Base-by-base conservation (phyloP, 2,797 vertebrate species). In the Enteromius treurensis region DNA sequence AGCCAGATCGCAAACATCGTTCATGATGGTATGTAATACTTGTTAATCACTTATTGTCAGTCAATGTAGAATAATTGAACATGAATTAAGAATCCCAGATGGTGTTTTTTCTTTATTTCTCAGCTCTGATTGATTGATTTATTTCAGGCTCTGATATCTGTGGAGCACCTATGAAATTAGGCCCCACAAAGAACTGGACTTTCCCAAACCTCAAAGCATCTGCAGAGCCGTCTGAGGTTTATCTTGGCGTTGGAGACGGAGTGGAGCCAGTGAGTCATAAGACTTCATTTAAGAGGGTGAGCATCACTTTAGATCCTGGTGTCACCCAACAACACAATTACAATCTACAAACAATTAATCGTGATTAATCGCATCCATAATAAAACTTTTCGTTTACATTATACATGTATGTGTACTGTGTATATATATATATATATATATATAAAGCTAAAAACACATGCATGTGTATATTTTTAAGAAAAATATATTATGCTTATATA, bases 191-290 rank as follows among this genome's bases (percentile, higher is more conserved):
- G 92, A 97, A 97, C 79, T 99, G 97, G 97, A 98, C 97, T 68
- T 98, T 98, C 90, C 97, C 98, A 85, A 98, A 96, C 80, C 92
- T 97, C 87, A 96, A 96, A 94, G 93, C 95, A n/a, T 94, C 95
- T 0, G 78, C 93, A 0, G 94, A 94, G 15, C 90, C 95, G 2
- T 86, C 95, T 0, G 97, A 98, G 87, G 95, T 96, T 73, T 98
- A 98, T 91, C 92, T 97, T 75, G 96, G 96, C 0, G 93, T 96
- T 74, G 88, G 96, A 70, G 95, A 92, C 84, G 95, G 94, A 14
- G 88, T 96, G 89, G 97, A 96, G 90, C 89, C 89, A 0, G 92
- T 92, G 3, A 84, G 91, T 29, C 95, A 94, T 17, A 93, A 93
- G 9, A 92, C 93, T 0, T 94, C 94, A 0, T 95, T 93, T 90